A percentile compares a stretch with the other conserved stretches of the same genome.
phyloP scores from a whole-genome alignment of 2,797 vertebrate species.

The Emydoidea blandingii region DNA sequence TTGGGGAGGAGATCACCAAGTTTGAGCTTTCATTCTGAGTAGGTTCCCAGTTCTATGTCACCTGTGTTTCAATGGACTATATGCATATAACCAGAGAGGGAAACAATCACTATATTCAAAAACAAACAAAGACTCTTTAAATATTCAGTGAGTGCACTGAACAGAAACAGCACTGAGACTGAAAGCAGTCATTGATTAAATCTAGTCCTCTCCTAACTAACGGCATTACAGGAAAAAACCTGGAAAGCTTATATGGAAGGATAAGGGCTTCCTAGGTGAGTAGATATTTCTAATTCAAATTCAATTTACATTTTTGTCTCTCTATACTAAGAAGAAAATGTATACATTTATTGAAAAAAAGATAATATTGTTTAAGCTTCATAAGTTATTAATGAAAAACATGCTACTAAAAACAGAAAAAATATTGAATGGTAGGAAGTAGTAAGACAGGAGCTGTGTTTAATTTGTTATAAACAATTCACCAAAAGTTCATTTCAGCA shows the following conservation, averaged over 20 bases:
- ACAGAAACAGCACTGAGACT: background rate
- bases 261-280: background rate
- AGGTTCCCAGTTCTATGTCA: background rate
- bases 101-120: background rate
- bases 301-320: no score
- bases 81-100: background rate
- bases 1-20: background rate
- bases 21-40: background rate
- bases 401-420: background rate
- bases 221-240: background rate
- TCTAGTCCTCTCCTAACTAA: background rate
- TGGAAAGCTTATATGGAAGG: background rate
- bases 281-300: background rate
- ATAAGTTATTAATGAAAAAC: background rate
- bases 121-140: background rate
- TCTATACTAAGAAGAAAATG: background rate
- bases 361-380: background rate
- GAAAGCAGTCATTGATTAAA: background rate
- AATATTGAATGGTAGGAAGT: no score
- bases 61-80: background rate
- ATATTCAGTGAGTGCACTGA: background rate
- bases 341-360: background rate
- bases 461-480: background rate
- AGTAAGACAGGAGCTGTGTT: background rate
- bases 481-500: background rate